Evolutionary conservation across 2,113 vertebrate species (phyloP).

Genomic region (Morone chrysops): DNA sequence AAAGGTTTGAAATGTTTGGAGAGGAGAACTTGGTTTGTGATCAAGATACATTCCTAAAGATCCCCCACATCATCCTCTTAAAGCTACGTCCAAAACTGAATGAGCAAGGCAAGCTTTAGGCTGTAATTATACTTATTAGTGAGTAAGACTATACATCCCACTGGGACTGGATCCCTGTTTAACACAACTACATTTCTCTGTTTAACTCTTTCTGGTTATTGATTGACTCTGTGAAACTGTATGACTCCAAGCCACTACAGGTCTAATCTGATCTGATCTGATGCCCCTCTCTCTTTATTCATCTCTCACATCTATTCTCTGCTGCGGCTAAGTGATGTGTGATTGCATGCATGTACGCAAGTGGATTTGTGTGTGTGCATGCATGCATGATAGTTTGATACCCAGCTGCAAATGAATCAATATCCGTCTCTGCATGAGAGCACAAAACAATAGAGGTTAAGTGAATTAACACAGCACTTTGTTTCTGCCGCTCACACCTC

Average conservation of each 20-base stretch:
- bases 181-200: slow-evolving; percentile 13
- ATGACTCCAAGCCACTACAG: slow-evolving; percentile 29
- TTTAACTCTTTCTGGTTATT: slow-evolving; percentile 46
- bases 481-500: slow-evolving; percentile 51
- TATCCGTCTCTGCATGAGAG: slow-evolving; percentile 57
- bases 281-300: slow-evolving; percentile 30
- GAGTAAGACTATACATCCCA: slow-evolving; percentile 27
- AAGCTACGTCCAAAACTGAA: not conserved
- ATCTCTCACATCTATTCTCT: slow-evolving; percentile 22
- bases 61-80: not conserved
- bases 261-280: slow-evolving; percentile 42
- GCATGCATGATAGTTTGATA: slow-evolving; percentile 42
- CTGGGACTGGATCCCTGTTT: slow-evolving; percentile 25
- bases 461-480: slow-evolving; percentile 67
- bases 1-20: not conserved
- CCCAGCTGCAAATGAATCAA: slow-evolving; percentile 66
- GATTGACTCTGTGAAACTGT: slow-evolving; percentile 37
- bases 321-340: slow-evolving; percentile 26
- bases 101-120: not conserved
- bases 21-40: not conserved
- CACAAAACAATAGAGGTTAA: slow-evolving; percentile 72
- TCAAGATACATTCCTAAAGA: not conserved
- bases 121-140: slow-evolving; percentile 42
- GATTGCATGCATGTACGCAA: not conserved
- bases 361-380: not conserved